phyloP scores from a whole-genome alignment of 2,888 invertebrate genomes.

The Epistrophella euchroma region DNA sequence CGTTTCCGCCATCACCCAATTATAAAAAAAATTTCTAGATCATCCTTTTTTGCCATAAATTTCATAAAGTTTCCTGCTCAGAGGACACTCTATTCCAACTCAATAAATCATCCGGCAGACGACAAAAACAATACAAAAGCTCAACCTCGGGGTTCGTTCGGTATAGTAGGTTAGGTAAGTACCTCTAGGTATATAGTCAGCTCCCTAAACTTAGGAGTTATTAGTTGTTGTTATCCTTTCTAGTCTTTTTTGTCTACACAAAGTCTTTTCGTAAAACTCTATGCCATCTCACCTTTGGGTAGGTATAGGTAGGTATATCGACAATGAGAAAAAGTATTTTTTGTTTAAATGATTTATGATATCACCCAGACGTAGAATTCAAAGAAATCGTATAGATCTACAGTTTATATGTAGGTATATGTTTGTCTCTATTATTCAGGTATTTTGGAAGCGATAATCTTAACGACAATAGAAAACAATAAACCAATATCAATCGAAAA shows the following conservation, averaged over 20 bases:
- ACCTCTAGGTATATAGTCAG: background rate
- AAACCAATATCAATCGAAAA: slow-evolving; percentile 54
- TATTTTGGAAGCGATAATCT: slow-evolving; percentile 55
- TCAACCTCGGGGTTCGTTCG: slow-evolving; percentile 34
- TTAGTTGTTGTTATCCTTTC: slow-evolving; percentile 34
- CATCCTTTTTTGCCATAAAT: slow-evolving; percentile 55
- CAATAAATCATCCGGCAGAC: slow-evolving; percentile 69
- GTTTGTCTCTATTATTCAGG: slow-evolving; percentile 21
- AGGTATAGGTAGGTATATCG: background rate
- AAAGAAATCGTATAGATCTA: background rate
- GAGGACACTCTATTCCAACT: slow-evolving; percentile 37
- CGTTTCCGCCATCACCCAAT: slow-evolving; percentile 54
- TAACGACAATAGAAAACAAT: slow-evolving; percentile 65
- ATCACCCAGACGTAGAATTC: slow-evolving; percentile 30
- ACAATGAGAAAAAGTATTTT: slow-evolving; percentile 27
- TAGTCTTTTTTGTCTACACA: slow-evolving; percentile 39
- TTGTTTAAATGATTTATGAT: slow-evolving; percentile 65
- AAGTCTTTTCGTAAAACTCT: slow-evolving; percentile 38
- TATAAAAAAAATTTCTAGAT: slow-evolving; percentile 65
- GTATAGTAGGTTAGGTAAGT: no score
- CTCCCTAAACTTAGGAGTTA: slow-evolving; percentile 15
- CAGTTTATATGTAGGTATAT: background rate
- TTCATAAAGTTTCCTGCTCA: slow-evolving; percentile 44
- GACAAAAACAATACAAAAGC: slow-evolving; percentile 44
- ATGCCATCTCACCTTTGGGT: slow-evolving; percentile 54